These are phyloP conservation scores for Nettapus auritus DNA, from an alignment of 2,113 vertebrate species.

Conservation along the genomic window DNA sequence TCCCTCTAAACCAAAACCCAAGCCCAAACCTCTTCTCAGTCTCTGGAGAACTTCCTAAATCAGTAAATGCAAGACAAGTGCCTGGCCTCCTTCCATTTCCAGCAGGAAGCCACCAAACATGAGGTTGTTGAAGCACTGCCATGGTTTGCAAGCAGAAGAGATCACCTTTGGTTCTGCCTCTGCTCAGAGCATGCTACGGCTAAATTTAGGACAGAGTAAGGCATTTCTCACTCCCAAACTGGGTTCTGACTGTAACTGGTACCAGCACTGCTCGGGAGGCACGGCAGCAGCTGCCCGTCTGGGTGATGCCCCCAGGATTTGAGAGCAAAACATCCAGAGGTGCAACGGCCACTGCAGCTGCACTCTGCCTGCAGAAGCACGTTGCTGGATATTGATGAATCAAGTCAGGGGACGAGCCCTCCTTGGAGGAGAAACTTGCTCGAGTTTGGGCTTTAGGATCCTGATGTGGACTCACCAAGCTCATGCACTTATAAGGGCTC, in stretches of 20 bases:
- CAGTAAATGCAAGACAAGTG: not conserved
- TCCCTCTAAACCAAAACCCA: not conserved
- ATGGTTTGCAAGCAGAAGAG: not conserved
- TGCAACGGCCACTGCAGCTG: rapidly evolving
- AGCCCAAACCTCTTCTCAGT: not conserved
- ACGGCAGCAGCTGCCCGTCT: rapidly evolving
- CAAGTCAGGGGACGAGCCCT: not conserved
- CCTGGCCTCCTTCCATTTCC: not conserved
- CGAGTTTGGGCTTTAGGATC: not conserved
- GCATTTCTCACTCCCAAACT: not conserved
- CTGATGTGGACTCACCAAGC: not conserved
- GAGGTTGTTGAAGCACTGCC: not conserved
- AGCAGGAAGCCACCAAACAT: not conserved
- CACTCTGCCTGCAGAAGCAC: not conserved
- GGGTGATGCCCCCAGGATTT: not conserved
- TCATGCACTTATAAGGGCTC: not conserved
- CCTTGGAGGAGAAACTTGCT: not conserved
- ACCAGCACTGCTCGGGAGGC: too few species aligned
- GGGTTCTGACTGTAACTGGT: not conserved
- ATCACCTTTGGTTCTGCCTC: not conserved
- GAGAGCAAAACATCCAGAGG: not conserved
- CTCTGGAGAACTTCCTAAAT: not conserved
- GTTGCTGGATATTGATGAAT: not conserved
- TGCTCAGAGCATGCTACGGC: not conserved
- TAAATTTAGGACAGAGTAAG: not conserved